Base-by-base conservation (phyloP, 2,113 vertebrate species). In the Siphamia tubifer region DNA sequence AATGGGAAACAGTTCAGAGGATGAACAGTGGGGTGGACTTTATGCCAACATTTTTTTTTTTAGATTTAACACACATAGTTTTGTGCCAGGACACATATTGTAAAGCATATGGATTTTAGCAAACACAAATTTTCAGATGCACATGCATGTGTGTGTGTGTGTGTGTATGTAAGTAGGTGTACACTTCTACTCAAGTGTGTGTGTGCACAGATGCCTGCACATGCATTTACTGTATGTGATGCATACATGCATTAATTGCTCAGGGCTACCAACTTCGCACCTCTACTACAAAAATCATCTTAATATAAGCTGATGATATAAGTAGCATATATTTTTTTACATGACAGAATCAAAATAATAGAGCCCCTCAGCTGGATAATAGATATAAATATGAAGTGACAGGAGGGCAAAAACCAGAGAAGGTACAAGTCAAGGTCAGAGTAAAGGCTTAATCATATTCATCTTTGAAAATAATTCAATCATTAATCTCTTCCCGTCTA, bases 261-360 rank as follows among this genome's bases (percentile, higher is more conserved):
- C 11, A 10, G 45, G 17, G 16, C n/a, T 60, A 10, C 55, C 28
- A 47, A 8, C 28, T 72, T 70, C 12, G 19, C 30, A 51, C 54
- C 16, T 23, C 54, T 28, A 47, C 17, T 11, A 49, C 36, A 68
- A 39, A 10, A 53, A 71, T 45, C 1, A 13, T 45, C 12, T 64
- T 27, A 39, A 62, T 43, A 57, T 62, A 79, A 64, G 8, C 40
- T 30, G 20, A 36, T 38, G 48, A 65, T 44, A 40, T 63, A 43
- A 35, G 66, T 47, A 38, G 45, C 40, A 23, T 49, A 49, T 47
- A 10, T 19, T 3, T 19, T 74, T 74, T 63, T 44, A 62, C 76
- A 80, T 75, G 91, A 75, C 82, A 81, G 80, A 86, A 92, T 83
- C 78, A 84, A 81, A 65, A 77, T 75, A 79, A 75, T 80, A 77